Evolutionary conservation across 2,888 invertebrate species (phyloP).

Genomic region (Meiosimyza decipiens): DNA sequence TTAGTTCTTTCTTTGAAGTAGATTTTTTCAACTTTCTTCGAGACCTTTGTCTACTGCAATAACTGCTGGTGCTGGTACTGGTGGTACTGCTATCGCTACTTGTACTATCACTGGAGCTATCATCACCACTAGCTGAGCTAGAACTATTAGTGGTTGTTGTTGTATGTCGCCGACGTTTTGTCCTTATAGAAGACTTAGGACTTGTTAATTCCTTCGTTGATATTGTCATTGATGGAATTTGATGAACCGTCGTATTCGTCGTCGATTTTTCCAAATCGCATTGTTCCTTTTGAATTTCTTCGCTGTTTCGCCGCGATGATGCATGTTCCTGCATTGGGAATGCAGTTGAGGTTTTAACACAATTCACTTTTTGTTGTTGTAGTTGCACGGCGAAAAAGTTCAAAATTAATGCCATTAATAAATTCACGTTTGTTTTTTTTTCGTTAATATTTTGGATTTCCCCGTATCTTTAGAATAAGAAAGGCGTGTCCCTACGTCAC

Average conservation of each 20-base stretch:
- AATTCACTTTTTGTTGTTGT: slow-evolving; percentile 23
- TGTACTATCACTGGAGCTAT: slow-evolving; percentile 35
- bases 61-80: slow-evolving; percentile 33
- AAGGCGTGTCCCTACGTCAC: too few species aligned
- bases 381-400: slow-evolving; percentile 28
- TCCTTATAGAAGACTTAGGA: slow-evolving; percentile 38
- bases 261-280: slow-evolving; percentile 50
- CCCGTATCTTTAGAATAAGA: too few species aligned
- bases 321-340: slow-evolving; percentile 53
- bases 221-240: slow-evolving; percentile 29
- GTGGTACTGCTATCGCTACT: slow-evolving; percentile 35
- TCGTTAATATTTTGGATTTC: too few species aligned
- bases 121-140: slow-evolving; percentile 38
- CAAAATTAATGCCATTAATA: slow-evolving; percentile 36
- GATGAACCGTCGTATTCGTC: slow-evolving; percentile 35
- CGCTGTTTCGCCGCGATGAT: slow-evolving; percentile 47
- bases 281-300: slow-evolving; percentile 47
- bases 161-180: not conserved
- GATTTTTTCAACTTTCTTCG: not conserved
- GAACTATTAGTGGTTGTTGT: slow-evolving; percentile 27
- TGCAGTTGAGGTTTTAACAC: not conserved
- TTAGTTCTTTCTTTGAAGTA: slow-evolving; percentile 8
- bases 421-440: too few species aligned
- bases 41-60: slow-evolving; percentile 18
- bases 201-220: slow-evolving; percentile 22